phyloP scores from a whole-genome alignment of 2,888 invertebrate genomes.

The Pachycephus smyrnensis region DNA sequence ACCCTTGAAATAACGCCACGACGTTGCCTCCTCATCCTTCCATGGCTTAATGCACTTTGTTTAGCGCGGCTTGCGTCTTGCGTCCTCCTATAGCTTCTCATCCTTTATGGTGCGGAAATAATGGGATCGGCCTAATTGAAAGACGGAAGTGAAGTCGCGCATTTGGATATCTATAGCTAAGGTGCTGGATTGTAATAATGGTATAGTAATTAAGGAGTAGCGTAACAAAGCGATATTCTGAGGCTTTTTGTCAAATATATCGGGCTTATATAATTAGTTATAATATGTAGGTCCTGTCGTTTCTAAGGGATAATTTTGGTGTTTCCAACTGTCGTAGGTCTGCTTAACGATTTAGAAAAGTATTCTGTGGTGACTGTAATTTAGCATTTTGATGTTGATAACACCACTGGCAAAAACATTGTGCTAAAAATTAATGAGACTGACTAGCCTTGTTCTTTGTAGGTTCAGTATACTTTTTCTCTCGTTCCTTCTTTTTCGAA shows the following conservation, averaged over 20 bases:
- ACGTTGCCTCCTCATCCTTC: conserved; percentile 12
- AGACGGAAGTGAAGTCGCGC: background rate
- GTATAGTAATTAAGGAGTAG: background rate
- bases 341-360: background rate
- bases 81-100: background rate
- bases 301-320: background rate
- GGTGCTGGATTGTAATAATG: background rate
- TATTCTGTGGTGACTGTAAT: background rate
- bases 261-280: background rate
- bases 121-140: conserved; percentile 13
- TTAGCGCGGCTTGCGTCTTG: conserved; percentile 18
- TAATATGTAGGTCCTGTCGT: background rate
- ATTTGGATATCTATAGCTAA: background rate
- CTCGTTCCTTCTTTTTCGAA: background rate
- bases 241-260: background rate
- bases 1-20: conserved; percentile 37
- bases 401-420: background rate
- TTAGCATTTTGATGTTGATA: background rate
- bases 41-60: conserved; percentile 35
- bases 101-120: conserved; percentile 27
- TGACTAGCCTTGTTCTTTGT: background rate
- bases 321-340: background rate
- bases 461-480: background rate
- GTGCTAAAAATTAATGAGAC: background rate
- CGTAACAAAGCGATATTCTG: background rate